These are phyloP conservation scores for Ctenomys sociabilis DNA, from an alignment of 2,113 vertebrate species.

Conservation along the genomic window DNA sequence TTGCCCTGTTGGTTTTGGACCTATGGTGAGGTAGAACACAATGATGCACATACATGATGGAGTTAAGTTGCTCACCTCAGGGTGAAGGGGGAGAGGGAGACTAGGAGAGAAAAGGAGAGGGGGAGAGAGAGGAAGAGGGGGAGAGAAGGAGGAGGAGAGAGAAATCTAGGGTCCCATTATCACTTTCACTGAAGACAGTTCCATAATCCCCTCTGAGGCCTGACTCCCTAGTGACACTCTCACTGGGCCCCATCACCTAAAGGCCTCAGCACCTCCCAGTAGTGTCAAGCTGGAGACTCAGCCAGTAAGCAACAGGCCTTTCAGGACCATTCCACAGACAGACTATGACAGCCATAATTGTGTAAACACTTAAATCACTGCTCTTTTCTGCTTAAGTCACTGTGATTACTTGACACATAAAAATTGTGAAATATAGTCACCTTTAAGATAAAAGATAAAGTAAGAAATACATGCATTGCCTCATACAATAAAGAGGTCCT, in stretches of 20 bases:
- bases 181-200: neutral
- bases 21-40: neutral
- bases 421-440: neutral
- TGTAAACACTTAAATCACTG: neutral
- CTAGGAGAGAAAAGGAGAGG: neutral
- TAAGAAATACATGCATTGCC: neutral
- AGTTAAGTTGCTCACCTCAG: neutral
- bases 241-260: neutral
- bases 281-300: neutral
- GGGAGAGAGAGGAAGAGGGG: neutral
- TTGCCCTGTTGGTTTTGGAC: neutral
- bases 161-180: neutral
- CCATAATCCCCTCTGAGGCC: neutral
- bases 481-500: neutral
- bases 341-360: neutral
- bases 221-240: neutral
- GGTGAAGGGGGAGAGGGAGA: neutral
- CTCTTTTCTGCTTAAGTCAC: neutral
- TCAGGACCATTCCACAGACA: neutral
- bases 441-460: constrained; percentile 47
- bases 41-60: neutral
- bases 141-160: neutral
- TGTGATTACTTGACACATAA: neutral
- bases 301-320: neutral
- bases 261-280: neutral